Conservation (phyloP, 2,797 vertebrate genomes). For the Malacoraja senta region DNA sequence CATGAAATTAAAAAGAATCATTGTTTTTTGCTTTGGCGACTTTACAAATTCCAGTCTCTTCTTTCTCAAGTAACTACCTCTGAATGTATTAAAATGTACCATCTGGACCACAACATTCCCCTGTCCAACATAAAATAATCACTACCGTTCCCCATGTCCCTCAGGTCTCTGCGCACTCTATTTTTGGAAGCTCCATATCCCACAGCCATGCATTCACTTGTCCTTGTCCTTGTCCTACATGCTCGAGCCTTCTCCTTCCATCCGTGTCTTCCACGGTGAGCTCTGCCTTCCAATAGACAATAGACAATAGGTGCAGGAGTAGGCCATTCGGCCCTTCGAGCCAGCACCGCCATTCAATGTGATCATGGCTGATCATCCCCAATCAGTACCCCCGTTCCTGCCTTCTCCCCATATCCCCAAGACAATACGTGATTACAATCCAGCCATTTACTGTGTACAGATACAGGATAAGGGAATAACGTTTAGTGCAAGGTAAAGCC, state of each 20-base stretch:
- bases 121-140: constrained; percentile 27
- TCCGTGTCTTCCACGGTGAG: no score
- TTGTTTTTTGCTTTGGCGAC: neutral
- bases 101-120: neutral
- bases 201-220: neutral
- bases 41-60: neutral
- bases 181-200: neutral
- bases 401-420: no score
- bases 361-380: no score
- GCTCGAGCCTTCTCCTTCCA: neutral
- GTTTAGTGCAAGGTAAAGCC: no score
- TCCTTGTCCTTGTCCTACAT: constrained; percentile 20
- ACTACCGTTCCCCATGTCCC: neutral
- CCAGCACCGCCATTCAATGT: no score
- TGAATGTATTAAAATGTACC: neutral
- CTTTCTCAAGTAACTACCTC: neutral
- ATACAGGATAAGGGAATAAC: no score
- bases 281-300: no score
- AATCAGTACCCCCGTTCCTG: no score
- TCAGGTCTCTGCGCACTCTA: neutral
- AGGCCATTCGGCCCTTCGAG: no score
- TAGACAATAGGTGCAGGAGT: no score
- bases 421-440: no score
- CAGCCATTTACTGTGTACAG: no score
- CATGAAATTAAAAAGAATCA: neutral